Base-by-base conservation (phyloP, 2,888 invertebrate genomes). In the Plusia festucae region DNA sequence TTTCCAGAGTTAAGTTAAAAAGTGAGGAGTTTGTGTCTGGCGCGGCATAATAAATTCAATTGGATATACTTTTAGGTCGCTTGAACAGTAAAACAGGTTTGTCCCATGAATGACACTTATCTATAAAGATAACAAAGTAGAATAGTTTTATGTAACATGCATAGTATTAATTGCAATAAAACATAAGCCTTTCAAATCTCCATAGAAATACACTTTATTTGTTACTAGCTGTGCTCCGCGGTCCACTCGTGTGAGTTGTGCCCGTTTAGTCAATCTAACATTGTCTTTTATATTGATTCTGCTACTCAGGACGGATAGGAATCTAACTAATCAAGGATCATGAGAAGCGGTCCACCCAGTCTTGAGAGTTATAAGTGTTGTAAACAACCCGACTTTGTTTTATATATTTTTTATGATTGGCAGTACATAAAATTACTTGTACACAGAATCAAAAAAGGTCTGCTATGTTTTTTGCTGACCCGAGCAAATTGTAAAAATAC, bases 401-500 rank as follows among this genome's bases (percentile, higher is more conserved):
- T 24, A 24, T 5, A 24, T 5, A 3, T 24, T 24, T 3, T 51
- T 20, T 51, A 13, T 51, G 11, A 18, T 18, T 18, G 51, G 20
- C 5, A 9, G 22, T 2, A 24, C 13, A 24, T 13, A 52, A 22
- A 51, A 24, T 24, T 52, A n/a, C 16, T 15, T 30, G 27, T 15
- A 49, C 6, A 57, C 32, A 40, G 30, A 40, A 61, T 54, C 57
- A 22, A 70, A 70, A n/a, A 59, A 64, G 44, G 11, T 30, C 20
- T 46, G 18, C 59, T 64, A 34, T 73, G 53, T 73, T 59, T 46
- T 22, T n/a, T 53, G 57, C 63, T 62, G 64, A 66, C 68, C 60
- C 60, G 40, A 53, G 56, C 58, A 70, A 76, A 68, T 64, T 76
- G 60, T 73, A 78, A 79, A 78, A 78, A 79, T 79, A 65, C 74